Percentiles rank a stretch among this genome's conserved stretches.
Evolutionary conservation across 1,140 invertebrate genomes (phyloP).

Genomic region (Philotrypesis tridentata): DNA sequence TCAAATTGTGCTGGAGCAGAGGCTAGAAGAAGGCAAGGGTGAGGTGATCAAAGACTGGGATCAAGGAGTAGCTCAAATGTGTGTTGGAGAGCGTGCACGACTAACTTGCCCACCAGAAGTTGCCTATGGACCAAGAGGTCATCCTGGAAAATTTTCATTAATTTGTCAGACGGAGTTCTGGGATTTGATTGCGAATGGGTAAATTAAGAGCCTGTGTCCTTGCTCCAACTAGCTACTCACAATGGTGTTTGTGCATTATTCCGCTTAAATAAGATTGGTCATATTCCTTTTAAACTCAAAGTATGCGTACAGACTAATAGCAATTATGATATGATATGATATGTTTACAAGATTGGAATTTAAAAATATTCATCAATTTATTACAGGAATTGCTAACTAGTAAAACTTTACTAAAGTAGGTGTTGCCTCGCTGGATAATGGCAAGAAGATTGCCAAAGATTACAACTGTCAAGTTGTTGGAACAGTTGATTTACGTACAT

Average conservation of each 20-base stretch:
- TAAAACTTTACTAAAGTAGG: conserved; percentile 83
- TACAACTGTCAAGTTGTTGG: conserved; percentile 79
- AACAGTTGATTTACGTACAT: conserved; percentile 82
- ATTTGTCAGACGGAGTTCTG: conserved; percentile 71
- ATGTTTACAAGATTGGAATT: not conserved
- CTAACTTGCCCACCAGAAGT: conserved; percentile 93
- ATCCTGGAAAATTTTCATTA: conserved; percentile 79
- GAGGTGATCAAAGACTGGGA: conserved; percentile 98
- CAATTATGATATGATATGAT: no score
- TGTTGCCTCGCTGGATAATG: conserved; percentile 82
- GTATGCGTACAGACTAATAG: conserved; percentile 58
- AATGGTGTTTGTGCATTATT: conserved; percentile 79
- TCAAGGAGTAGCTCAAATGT: conserved; percentile 94
- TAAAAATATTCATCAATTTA: conserved; percentile 33
- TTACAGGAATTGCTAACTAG: conserved; percentile 71
- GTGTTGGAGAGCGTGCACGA: conserved; percentile 91
- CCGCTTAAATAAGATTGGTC: conserved; percentile 76
- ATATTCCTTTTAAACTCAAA: conserved; percentile 75
- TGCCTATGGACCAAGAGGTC: conserved; percentile 91
- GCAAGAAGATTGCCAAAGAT: conserved; percentile 79
- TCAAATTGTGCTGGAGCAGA: conserved; percentile 84
- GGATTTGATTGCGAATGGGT: conserved; percentile 86
- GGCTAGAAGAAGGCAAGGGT: conserved; percentile 87
- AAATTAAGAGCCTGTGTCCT: conserved; percentile 75
- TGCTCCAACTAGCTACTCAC: conserved; percentile 79